phyloP scores from a whole-genome alignment of 2,113 vertebrate species.

The Sialia sialis region DNA sequence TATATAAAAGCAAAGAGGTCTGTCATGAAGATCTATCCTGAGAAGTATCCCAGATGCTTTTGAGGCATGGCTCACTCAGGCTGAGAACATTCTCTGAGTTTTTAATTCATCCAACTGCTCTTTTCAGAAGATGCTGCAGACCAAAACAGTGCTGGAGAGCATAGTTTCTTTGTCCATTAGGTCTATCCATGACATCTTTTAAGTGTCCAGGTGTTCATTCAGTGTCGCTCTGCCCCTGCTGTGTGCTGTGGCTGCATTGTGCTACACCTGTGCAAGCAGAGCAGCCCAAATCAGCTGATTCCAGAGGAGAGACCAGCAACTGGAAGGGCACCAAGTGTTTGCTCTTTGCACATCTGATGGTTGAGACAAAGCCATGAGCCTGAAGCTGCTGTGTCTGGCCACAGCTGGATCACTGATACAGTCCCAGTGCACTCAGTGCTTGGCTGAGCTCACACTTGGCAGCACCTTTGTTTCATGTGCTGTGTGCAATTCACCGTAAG shows the following conservation, averaged over 20 bases:
- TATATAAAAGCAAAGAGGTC: background rate
- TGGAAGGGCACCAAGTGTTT: fast-evolving
- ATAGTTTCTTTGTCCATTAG: background rate
- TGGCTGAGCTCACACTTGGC: background rate
- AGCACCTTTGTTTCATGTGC: background rate
- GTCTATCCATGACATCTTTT: background rate
- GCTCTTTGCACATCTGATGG: background rate
- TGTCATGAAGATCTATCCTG: background rate
- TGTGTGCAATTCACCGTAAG: background rate
- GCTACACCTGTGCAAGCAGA: background rate
- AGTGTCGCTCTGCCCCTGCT: background rate
- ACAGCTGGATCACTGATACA: background rate
- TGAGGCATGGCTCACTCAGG: fast-evolving
- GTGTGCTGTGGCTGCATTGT: fast-evolving
- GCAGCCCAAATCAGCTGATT: background rate
- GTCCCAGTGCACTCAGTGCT: fast-evolving
- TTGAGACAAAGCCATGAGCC: background rate
- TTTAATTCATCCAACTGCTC: background rate
- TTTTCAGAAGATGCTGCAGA: background rate
- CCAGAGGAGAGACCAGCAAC: background rate
- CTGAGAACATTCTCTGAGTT: background rate
- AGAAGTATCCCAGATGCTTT: background rate
- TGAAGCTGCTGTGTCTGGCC: background rate
- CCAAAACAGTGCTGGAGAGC: background rate
- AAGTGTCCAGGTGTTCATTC: background rate